Conservation (phyloP, 1,140 invertebrate genomes). For the Lucilia sericata region DNA sequence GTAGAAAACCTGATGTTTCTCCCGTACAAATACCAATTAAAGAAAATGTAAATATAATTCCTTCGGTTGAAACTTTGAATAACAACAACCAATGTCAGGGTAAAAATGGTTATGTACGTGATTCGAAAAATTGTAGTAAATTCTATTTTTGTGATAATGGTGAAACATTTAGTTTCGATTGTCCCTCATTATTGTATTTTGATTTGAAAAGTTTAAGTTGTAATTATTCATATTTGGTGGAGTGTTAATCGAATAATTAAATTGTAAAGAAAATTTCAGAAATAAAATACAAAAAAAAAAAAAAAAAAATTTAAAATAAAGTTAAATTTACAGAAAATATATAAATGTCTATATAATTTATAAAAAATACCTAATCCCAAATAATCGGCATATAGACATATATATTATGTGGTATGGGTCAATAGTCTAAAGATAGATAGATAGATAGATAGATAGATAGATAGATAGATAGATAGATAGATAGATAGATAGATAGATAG, state of each 20-base stretch:
- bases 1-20: neutral
- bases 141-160: slow-evolving; percentile 49
- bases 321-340: too few species aligned
- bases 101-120: slow-evolving; percentile 46
- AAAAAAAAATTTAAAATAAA: too few species aligned
- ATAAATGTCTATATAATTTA: too few species aligned
- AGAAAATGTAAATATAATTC: neutral
- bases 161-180: slow-evolving; percentile 31
- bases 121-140: slow-evolving; percentile 47
- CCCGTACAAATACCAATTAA: neutral
- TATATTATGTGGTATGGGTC: too few species aligned
- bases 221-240: slow-evolving; percentile 51
- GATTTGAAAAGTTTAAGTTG: slow-evolving; percentile 46
- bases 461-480: too few species aligned
- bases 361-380: too few species aligned
- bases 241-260: slow-evolving; percentile 49
- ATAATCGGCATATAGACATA: too few species aligned
- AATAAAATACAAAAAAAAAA: too few species aligned
- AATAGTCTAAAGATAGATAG: too few species aligned
- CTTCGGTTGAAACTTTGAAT: neutral
- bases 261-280: too few species aligned
- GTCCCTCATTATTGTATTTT: slow-evolving; percentile 47
- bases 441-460: too few species aligned
- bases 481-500: too few species aligned
- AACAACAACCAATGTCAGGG: neutral